Conservation (phyloP, 2,113 vertebrate genomes). For the Propithecus coquereli region DNA sequence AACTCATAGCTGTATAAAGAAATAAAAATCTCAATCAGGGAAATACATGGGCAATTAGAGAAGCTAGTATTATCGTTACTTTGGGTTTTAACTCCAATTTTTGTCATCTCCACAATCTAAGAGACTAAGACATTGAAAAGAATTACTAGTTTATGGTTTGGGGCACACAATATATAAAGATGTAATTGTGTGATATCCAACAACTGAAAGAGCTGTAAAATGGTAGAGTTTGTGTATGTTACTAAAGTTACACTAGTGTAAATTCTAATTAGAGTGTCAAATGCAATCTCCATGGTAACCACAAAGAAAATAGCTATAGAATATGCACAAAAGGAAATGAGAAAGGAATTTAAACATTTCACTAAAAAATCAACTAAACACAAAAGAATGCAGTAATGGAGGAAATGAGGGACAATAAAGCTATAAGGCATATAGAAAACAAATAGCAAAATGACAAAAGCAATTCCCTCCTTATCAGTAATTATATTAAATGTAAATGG, state of each 20-base stretch:
- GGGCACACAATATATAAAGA: neutral
- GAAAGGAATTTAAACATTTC: neutral
- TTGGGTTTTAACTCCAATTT: neutral
- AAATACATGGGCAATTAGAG: neutral
- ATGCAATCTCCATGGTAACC: neutral
- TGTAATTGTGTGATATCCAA: neutral
- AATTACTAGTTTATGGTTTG: neutral
- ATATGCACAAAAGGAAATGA: neutral
- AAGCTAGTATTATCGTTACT: neutral
- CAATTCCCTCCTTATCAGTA: neutral
- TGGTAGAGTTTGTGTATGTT: neutral
- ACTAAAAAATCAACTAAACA: neutral
- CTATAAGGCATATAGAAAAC: neutral
- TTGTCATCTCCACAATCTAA: neutral
- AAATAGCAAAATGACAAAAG: neutral
- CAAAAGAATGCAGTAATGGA: neutral
- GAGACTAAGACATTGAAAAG: neutral
- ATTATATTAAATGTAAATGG: neutral
- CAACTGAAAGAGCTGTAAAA: neutral
- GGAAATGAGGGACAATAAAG: neutral
- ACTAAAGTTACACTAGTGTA: neutral
- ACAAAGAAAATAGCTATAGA: neutral
- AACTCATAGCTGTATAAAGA: neutral
- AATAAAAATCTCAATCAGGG: neutral
- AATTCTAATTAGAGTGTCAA: neutral